Conservation (phyloP, 2,797 vertebrate species). For the Arremon aurantiirostris region DNA sequence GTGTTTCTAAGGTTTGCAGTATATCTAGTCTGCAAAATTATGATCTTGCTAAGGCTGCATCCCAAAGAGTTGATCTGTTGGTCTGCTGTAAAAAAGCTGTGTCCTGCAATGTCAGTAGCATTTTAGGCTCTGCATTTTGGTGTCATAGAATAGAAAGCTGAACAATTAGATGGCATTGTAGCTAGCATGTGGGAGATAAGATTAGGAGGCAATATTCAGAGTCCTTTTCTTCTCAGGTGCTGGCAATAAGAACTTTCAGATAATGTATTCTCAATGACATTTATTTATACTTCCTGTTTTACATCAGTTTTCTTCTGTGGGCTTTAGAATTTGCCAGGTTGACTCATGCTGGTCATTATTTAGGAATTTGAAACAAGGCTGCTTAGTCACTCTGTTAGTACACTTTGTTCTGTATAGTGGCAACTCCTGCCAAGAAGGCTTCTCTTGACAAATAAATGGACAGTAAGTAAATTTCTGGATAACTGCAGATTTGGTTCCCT, state of each 20-base stretch:
- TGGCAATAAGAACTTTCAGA: background rate
- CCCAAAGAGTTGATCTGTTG: background rate
- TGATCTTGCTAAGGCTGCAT: background rate
- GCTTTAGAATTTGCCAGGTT: background rate
- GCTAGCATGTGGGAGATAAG: background rate
- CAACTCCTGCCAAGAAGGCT: background rate
- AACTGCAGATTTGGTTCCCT: background rate
- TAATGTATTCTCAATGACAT: background rate
- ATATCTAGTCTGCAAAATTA: background rate
- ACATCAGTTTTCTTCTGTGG: background rate
- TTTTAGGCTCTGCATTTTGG: background rate
- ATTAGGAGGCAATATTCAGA: background rate
- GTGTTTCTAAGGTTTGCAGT: background rate
- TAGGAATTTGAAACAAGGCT: background rate
- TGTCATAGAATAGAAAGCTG: background rate
- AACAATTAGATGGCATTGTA: background rate
- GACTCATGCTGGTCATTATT: slow-evolving; percentile 24
- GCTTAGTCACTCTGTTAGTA: background rate
- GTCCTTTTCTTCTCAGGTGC: background rate
- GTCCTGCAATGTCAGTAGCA: background rate
- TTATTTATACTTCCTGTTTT: background rate
- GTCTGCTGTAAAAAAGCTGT: background rate
- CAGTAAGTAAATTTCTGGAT: background rate
- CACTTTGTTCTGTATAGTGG: background rate
- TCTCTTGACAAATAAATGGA: background rate